Evolutionary conservation across 2,888 invertebrate species (phyloP).

Genomic region (Synergus laeviventris): DNA sequence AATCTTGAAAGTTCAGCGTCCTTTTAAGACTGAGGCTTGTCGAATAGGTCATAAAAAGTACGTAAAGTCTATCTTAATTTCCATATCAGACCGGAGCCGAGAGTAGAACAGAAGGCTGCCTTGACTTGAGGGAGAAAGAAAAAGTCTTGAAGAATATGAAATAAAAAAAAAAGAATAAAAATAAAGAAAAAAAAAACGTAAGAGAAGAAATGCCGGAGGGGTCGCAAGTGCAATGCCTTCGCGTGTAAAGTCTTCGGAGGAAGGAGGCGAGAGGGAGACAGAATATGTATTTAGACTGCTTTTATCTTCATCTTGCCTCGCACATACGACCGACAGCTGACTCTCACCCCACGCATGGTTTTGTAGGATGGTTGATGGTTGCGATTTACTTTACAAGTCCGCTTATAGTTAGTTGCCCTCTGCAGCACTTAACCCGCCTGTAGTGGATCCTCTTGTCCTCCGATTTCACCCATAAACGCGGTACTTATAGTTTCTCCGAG

Average conservation of each 20-base stretch:
- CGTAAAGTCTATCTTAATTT: conserved; percentile 9
- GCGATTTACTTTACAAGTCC: conserved; percentile 49
- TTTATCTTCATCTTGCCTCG: conserved; percentile 16
- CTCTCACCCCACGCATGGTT: conserved; percentile 61
- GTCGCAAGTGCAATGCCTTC: conserved; percentile 53
- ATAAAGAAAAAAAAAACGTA: conserved; percentile 40
- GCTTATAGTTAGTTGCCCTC: conserved; percentile 50
- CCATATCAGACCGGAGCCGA: not conserved
- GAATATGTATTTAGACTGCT: conserved; percentile 23
- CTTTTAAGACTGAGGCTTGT: conserved; percentile 9
- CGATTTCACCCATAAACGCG: conserved; percentile 3
- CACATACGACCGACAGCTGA: conserved; percentile 10
- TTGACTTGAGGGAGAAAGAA: conserved; percentile 17
- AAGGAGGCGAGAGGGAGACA: not conserved
- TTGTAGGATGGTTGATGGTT: conserved; percentile 49
- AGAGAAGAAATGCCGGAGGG: conserved; percentile 42
- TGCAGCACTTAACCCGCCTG: conserved; percentile 2
- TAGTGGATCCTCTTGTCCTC: not conserved
- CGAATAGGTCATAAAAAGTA: not conserved
- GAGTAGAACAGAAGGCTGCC: not conserved
- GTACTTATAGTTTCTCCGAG: not conserved
- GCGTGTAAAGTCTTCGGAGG: conserved; percentile 9
- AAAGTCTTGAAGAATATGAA: not conserved
- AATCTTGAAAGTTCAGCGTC: not conserved
- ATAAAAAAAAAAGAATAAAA: conserved; percentile 29